Percentiles rank a stretch among this genome's conserved stretches.
Evolutionary conservation across 2,113 vertebrate genomes (phyloP).

Genomic region (Rissa tridactyla): DNA sequence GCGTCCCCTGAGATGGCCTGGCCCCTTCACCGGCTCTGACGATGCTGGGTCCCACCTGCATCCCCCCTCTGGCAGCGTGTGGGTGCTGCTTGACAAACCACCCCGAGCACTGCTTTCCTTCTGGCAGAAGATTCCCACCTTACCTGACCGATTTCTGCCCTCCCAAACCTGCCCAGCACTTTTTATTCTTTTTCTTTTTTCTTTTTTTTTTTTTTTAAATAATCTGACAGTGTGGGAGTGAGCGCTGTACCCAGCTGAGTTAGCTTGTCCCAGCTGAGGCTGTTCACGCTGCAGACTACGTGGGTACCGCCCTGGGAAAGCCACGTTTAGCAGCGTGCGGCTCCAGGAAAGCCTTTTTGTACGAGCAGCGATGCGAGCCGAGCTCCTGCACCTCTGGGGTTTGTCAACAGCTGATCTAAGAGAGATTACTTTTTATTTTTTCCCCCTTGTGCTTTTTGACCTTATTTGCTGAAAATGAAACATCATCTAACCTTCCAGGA

Average conservation of each 20-base stretch:
- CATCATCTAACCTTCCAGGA: slow-evolving; percentile 2
- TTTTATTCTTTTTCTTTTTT: neutral
- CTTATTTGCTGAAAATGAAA: slow-evolving; percentile 36
- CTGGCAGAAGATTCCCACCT: neutral
- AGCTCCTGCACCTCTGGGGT: neutral
- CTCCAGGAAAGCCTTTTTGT: neutral
- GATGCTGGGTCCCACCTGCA: neutral
- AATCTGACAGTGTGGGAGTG: neutral
- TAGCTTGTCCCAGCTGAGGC: neutral
- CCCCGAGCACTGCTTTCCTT: neutral
- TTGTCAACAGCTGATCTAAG: neutral
- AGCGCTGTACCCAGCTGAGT: neutral
- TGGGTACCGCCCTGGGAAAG: neutral
- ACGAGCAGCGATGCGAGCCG: neutral
- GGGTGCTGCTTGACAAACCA: neutral
- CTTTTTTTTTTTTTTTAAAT: neutral
- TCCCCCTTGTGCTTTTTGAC: neutral
- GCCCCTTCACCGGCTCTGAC: fast-evolving
- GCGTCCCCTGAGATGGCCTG: fast-evolving
- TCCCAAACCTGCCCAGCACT: neutral
- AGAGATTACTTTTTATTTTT: neutral
- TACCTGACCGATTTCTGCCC: fast-evolving
- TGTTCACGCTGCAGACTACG: neutral
- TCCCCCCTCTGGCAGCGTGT: fast-evolving
- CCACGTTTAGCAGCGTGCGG: fast-evolving